Conservation (phyloP, 2,113 vertebrate genomes). For the Daboia siamensis region DNA sequence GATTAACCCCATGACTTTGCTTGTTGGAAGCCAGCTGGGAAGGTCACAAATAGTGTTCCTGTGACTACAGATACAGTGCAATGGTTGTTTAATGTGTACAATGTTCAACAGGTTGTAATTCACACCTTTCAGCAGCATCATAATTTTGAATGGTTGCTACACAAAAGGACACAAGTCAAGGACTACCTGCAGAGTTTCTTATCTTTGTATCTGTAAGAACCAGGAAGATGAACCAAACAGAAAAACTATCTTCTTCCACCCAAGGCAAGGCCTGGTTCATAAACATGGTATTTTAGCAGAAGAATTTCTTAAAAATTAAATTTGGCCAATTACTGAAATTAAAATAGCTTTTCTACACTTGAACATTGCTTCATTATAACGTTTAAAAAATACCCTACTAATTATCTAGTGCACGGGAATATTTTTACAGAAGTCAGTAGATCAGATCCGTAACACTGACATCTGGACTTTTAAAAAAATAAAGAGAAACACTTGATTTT, state of each 20-base stretch:
- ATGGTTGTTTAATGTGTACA: not conserved
- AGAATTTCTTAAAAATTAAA: not conserved
- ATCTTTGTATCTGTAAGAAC: not conserved
- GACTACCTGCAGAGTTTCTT: not conserved
- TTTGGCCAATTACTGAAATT: not conserved
- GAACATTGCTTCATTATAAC: not conserved
- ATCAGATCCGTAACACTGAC: not conserved
- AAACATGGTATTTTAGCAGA: not conserved
- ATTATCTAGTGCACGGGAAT: not conserved
- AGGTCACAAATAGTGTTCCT: not conserved
- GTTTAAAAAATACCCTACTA: not conserved
- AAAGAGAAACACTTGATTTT: not conserved
- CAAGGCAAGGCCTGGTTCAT: not conserved
- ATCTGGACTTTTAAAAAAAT: not conserved
- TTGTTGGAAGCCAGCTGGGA: not conserved
- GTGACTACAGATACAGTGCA: not conserved
- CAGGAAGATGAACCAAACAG: not conserved
- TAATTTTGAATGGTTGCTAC: not conserved
- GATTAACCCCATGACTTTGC: not conserved
- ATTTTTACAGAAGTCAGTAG: not conserved
- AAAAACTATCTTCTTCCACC: not conserved
- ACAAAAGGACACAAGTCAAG: not conserved
- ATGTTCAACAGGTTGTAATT: not conserved
- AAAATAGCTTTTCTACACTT: not conserved
- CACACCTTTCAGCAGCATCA: not conserved